These are phyloP conservation scores for Parasteatoda tepidariorum DNA, from an alignment of 1,140 invertebrate genomes.

Conservation along the genomic window DNA sequence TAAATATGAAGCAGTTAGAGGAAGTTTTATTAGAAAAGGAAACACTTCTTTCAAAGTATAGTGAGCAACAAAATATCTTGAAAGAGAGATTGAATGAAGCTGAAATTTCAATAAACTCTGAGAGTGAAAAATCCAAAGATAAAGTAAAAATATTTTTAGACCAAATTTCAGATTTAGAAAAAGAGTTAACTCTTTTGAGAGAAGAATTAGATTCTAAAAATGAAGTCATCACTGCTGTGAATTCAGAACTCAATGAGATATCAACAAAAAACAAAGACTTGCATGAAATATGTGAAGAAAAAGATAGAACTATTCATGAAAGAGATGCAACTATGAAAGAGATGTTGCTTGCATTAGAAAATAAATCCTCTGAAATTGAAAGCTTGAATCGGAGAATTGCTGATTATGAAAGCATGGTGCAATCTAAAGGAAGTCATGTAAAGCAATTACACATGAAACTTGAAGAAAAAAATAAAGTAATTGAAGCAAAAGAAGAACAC, in stretches of 20 bases:
- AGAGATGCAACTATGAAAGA: background rate
- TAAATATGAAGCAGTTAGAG: background rate
- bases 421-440: background rate
- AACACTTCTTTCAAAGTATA: background rate
- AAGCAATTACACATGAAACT: constrained; percentile 1
- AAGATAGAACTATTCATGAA: background rate
- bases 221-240: background rate
- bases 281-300: background rate
- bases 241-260: background rate
- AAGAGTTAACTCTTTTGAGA: background rate
- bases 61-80: background rate
- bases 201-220: constrained; percentile 15
- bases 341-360: background rate
- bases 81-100: background rate
- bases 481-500: constrained; percentile 11
- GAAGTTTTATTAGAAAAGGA: background rate
- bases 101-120: background rate
- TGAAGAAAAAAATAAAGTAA: constrained; percentile 15
- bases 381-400: background rate
- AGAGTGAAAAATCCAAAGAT: background rate
- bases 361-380: background rate
- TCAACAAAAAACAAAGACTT: background rate
- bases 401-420: background rate
- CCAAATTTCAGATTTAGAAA: constrained; percentile 41
- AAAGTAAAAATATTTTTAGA: constrained; percentile 1